Evolutionary conservation across 2,888 invertebrate genomes (phyloP).

Genomic region (Himalopsyche japonica): DNA sequence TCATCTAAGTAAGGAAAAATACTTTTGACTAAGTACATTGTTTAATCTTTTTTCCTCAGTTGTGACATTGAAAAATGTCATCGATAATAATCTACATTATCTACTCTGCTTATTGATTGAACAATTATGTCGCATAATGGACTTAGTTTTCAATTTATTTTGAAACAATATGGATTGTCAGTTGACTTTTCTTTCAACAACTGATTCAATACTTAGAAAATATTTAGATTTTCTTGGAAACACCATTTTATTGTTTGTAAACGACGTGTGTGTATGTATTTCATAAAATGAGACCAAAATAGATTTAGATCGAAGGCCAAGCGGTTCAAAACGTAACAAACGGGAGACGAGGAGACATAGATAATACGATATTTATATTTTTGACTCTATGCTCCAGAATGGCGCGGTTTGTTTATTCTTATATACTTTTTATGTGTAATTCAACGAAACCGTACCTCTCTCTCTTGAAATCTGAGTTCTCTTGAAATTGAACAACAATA

Average conservation of each 20-base stretch:
- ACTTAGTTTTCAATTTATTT: neutral
- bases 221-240: neutral
- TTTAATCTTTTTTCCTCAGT: no score
- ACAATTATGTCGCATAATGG: neutral
- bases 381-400: no score
- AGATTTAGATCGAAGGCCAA: neutral
- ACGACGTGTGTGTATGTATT: neutral
- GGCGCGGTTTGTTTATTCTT: no score
- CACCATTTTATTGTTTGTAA: neutral
- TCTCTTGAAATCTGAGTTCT: no score
- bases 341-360: neutral
- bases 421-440: no score
- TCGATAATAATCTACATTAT: no score
- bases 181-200: neutral
- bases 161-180: neutral
- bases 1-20: no score
- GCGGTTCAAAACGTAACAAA: neutral
- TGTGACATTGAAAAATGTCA: no score
- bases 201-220: neutral
- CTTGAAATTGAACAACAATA: no score
- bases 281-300: neutral
- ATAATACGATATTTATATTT: neutral
- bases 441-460: no score
- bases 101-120: neutral
- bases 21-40: no score